Conservation (phyloP, 2,113 vertebrate genomes). For the Leucoraja erinaceus region DNA sequence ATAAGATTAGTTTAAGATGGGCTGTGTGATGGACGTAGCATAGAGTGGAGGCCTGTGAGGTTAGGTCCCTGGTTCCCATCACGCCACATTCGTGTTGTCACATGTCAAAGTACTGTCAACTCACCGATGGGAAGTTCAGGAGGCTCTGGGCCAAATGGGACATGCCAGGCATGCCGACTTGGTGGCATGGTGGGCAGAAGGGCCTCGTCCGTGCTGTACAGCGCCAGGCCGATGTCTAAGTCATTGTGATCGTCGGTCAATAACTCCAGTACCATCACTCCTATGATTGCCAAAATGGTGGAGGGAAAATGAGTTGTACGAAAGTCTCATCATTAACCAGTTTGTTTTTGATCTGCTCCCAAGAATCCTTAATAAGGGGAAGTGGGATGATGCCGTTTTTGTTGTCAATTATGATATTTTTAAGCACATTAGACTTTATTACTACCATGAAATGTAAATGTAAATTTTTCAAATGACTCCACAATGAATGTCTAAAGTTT, state of each 20-base stretch:
- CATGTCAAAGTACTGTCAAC: background rate
- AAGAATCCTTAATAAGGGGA: background rate
- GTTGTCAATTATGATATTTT: background rate
- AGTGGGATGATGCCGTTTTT: no score
- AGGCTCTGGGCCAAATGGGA: no score
- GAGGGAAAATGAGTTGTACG: background rate
- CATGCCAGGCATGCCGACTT: no score
- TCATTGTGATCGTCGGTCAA: background rate
- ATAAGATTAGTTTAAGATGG: background rate
- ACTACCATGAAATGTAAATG: background rate
- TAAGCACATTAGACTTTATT: background rate
- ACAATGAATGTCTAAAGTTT: background rate
- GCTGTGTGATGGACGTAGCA: background rate
- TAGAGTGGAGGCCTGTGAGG: background rate
- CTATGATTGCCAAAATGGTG: background rate
- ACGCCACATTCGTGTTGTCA: background rate
- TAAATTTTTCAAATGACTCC: background rate
- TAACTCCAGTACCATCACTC: background rate
- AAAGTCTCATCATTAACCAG: background rate
- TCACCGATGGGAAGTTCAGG: background rate
- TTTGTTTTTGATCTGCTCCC: no score
- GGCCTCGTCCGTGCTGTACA: no score
- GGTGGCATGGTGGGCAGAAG: no score
- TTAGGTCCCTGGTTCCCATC: background rate
- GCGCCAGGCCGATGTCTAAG: no score